Base-by-base conservation (phyloP, 2,113 vertebrate genomes). In the Eurypyga helias region DNA sequence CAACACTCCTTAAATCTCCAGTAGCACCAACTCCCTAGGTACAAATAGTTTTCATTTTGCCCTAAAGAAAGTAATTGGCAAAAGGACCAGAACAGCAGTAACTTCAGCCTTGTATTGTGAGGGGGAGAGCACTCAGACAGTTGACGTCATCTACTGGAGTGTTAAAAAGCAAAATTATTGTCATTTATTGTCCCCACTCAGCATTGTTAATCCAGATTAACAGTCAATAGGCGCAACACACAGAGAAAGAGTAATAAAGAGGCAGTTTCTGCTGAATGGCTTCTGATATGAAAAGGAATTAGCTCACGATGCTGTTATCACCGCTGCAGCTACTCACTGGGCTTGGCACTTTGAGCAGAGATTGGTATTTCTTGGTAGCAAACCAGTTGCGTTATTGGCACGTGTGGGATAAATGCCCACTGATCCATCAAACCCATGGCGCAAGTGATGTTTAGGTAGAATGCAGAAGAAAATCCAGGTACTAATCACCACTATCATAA, bases 121-220 rank as follows among this genome's bases (percentile, higher is more conserved):
- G 20, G 43, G 24, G 38, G 9, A 86, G 45, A 34, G 46, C 11
- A 1, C n/a, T 17, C 31, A 26, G 17, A 34, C 73, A 36, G 8
- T 23, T 3, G 1, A 4, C 4, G 3, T 34, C 86, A 49, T 14
- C 67, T 54, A 31, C 57, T 8, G 46, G 54, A n/a, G 31, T 48
- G 49, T 21, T 69, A 41, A 69, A 77, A 88, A 57, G 24, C 24
- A 65, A 73, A 95, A 84, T 85, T 79, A 61, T 64, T 13, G 18
- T 4, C 10, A 20, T 76, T 79, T 93, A 20, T 71, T 48, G 62
- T 15, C 73, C 62, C 34, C 26, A 24, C 46, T 87, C n/a, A 13
- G 55, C 52, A 17, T n/a, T 57, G 77, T 36, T 80, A 89, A 94
- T 91, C 81, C 93, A 93, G 93, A 96, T 82, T 79, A 82, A 64